Evolutionary conservation across 2,888 invertebrate genomes (phyloP), one percentile per base, ranked within the genome.

Genomic region (Acanthoscelides obtectus): DNA sequence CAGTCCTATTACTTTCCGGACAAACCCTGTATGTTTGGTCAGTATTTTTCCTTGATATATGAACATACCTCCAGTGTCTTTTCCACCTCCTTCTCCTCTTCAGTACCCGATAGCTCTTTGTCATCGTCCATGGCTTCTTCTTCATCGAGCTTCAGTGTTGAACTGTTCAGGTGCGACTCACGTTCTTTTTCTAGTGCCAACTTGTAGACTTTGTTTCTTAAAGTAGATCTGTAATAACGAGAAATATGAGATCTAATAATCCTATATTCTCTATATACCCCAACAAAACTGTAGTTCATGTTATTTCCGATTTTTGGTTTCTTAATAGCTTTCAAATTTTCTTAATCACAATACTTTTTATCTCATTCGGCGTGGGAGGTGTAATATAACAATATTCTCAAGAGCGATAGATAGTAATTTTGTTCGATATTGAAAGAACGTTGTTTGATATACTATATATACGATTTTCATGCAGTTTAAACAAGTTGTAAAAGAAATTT

Each of bases 201-300:
- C 85, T 95, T 95, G 88, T 94, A 93, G 83, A 95, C 96, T 87
- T 99, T 99, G 88, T 98, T 99, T 75, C 98, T 91, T 69, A 99
- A 90, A 22, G 98, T 98, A 77, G 98, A 97, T 17, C 75, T 68
- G 27, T 19, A 22, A 21, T 20, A 25, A 4, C 17, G 20, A 17
- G 21, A n/a, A 66, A 1, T 66, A 66, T 66, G 20, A 22, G 20
- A 66, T 12, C 19, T 63, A 19, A 8, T 12, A 63, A 8, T 63
- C 19, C 19, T 19, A 63, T 63, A 12, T 63, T 63, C 8, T 63
- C 19, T 63, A 19, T 8, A 63, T 63, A 19, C 8, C 5, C 68
- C 3, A 68, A 68, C 19, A 20, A 68, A 22, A 68, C 19, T 20
- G 3, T 19, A 22, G 22, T n/a, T n/a, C n/a, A n/a, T n/a, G n/a